A percentile compares a stretch with the other conserved stretches of the same genome.
Evolutionary conservation across 2,797 vertebrate species (phyloP).

Genomic region (Platyrinchus mystaceus): DNA sequence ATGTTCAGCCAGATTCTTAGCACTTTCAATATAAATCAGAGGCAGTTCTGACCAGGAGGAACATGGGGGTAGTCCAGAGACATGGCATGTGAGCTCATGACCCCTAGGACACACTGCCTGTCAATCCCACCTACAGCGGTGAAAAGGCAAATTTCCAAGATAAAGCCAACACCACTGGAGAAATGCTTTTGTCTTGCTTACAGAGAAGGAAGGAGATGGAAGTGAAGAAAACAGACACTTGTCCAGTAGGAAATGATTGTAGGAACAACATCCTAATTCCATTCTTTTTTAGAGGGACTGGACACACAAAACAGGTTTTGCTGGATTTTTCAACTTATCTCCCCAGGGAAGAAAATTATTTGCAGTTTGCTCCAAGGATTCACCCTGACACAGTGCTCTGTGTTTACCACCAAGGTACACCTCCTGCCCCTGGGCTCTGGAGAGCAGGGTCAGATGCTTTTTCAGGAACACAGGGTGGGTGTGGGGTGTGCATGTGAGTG

Average conservation of each 20-base stretch:
- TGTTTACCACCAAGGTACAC: background rate
- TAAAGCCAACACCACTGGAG: background rate
- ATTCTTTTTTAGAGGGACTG: background rate
- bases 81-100: background rate
- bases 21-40: background rate
- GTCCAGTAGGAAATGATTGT: background rate
- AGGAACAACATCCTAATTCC: background rate
- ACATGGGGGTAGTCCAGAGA: background rate
- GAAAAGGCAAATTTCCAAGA: background rate
- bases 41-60: background rate
- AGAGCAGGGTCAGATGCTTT: background rate
- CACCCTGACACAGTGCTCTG: background rate
- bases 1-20: background rate
- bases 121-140: background rate
- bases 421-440: background rate
- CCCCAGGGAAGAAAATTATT: background rate
- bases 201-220: background rate
- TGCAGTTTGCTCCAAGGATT: background rate
- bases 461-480: background rate
- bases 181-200: background rate
- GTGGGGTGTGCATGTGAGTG: too few species aligned
- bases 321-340: constrained; percentile 1
- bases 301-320: background rate
- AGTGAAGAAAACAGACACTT: background rate
- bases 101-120: background rate